Base-by-base conservation (phyloP, 2,113 vertebrate genomes). In the Dryoscopus gambensis region DNA sequence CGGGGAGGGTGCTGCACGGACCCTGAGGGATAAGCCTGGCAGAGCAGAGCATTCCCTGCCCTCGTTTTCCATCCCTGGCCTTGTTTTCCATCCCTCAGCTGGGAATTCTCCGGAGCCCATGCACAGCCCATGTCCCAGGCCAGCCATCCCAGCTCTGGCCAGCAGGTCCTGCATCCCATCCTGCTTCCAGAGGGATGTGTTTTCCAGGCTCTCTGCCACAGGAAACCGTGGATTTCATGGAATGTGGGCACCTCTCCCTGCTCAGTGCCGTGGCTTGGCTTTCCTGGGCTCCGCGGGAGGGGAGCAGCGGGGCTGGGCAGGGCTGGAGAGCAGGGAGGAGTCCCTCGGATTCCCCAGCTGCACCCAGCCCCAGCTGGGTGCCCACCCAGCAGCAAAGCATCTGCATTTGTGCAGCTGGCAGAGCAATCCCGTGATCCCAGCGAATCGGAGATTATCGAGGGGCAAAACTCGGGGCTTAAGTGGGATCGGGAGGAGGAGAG, bases 391-490 rank as follows among this genome's bases (percentile, higher is more conserved):
- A 68, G 74, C 60, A 20, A 64, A 82, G 33, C 19, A 2, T 78
- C 90, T 90, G 82, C 68, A 69, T 94, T 65, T 81, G 85, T 56
- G 75, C 82, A 86, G 85, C 11, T 93, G 88, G 75, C 83, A 71
- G 88, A 94, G 87, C 79, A 94, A 92, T 68, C 64, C 85, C n/a
- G 4, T 94, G 92, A 96, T 92, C 85, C 79, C 67, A 57, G 71
- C 9, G 75, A 90, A 83, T 88, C 71, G 37, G 71, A 86, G 95
- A 92, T 96, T 90, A 96, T 67, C 40, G 35, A 90, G 88, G 82
- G 74, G 68, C 15, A 13, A 81, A 93, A 89, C 68, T 75, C 7
- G 0, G 64, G 75, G 93, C 84, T 96, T 96, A 95, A 57, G 62
- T 53, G 89, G 84, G 87, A 94, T 95, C 17, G 87, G 83, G 76